Conservation (phyloP, 2,888 invertebrate species). For the Hypomecis atomaria region DNA sequence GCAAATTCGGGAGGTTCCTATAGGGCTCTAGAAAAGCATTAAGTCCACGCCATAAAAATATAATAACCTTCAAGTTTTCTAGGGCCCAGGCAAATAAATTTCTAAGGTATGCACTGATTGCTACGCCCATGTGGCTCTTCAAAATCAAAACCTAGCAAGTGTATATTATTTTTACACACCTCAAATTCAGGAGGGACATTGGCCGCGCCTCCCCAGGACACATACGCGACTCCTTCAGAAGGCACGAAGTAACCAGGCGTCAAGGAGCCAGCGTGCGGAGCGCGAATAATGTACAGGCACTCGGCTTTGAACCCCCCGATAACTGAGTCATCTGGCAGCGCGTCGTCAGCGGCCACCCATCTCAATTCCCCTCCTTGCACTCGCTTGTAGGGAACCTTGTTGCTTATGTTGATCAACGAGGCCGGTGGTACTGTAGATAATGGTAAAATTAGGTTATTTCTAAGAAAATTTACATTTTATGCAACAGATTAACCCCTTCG, state of each 20-base stretch:
- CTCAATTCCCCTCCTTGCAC: slow-evolving; percentile 76
- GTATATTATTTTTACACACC: slow-evolving; percentile 60
- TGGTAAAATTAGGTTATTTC: not conserved
- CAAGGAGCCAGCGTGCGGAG: slow-evolving; percentile 88
- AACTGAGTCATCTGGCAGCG: slow-evolving; percentile 88
- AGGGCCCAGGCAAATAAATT: no score
- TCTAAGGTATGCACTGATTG: no score
- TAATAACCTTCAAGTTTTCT: no score
- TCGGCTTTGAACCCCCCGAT: slow-evolving; percentile 87
- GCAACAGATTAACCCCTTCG: no score
- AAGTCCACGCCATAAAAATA: no score
- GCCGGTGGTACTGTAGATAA: slow-evolving; percentile 53
- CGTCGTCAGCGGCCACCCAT: slow-evolving; percentile 87
- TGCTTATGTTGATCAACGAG: slow-evolving; percentile 36
- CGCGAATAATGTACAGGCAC: slow-evolving; percentile 88
- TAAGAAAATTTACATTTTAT: not conserved
- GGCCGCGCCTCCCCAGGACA: slow-evolving; percentile 91
- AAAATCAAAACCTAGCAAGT: not conserved
- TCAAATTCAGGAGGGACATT: slow-evolving; percentile 89
- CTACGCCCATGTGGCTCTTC: no score
- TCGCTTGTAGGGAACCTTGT: slow-evolving; percentile 12
- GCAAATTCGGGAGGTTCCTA: no score
- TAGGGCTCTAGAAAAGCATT: no score
- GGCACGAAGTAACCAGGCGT: slow-evolving; percentile 92
- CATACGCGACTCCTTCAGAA: slow-evolving; percentile 87